Conservation (phyloP, 1,140 invertebrate species). For the Leptonema lineaticorne region DNA sequence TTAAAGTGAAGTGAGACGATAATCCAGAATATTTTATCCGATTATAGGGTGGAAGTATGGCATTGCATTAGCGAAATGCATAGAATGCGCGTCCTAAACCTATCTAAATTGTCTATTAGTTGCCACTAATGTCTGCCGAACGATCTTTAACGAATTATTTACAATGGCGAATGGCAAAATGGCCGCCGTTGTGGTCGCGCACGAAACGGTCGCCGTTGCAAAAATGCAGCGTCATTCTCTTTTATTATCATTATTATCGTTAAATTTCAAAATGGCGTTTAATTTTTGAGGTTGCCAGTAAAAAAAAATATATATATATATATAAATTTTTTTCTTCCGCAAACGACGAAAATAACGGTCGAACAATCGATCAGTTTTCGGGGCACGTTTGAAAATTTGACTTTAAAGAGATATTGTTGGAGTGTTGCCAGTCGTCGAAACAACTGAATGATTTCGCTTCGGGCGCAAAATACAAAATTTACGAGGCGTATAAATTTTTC, state of each 20-base stretch:
- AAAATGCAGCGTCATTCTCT: neutral
- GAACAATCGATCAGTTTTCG: slow-evolving; percentile 4
- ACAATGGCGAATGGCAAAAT: neutral
- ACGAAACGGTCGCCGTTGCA: neutral
- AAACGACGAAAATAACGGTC: neutral
- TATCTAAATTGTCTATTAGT: neutral
- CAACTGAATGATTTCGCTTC: neutral
- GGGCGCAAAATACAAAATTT: neutral
- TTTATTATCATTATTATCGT: neutral
- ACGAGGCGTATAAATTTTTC: neutral
- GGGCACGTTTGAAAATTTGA: slow-evolving; percentile 8
- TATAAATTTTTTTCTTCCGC: neutral
- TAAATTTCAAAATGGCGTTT: neutral
- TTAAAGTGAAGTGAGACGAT: too few species aligned
- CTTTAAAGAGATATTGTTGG: slow-evolving; percentile 7
- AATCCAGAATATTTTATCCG: too few species aligned
- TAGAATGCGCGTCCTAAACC: neutral
- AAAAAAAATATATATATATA: neutral
- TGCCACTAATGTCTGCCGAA: neutral
- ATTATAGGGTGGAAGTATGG: too few species aligned
- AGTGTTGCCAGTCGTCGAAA: neutral
- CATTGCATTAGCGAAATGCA: neutral
- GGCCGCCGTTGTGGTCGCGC: neutral
- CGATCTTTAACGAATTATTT: neutral
- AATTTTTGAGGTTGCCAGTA: neutral